Percentiles rank a stretch among this genome's conserved stretches.
These are phyloP conservation scores for Trematomus loennbergii DNA, from an alignment of 2,113 vertebrate genomes.

Conservation along the genomic window DNA sequence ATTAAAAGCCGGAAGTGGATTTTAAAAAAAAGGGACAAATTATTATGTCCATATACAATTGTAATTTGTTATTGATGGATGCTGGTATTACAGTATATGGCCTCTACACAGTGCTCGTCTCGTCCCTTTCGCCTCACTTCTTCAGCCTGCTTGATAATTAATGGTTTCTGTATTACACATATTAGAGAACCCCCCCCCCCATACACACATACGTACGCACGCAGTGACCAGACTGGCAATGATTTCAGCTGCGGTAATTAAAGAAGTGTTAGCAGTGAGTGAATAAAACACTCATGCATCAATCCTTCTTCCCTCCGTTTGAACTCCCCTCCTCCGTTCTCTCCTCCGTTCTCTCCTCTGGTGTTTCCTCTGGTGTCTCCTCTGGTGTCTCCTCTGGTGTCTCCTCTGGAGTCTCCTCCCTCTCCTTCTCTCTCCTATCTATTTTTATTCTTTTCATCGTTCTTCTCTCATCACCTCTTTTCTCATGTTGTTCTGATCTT, in stretches of 20 bases:
- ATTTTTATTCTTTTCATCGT: conserved; percentile 12
- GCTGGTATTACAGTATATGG: neutral
- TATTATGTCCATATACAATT: neutral
- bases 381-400: neutral
- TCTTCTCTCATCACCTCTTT: conserved; percentile 7
- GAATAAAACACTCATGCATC: conserved; percentile 73
- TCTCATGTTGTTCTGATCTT: neutral
- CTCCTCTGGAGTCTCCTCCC: conserved; percentile 5
- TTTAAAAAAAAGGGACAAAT: neutral
- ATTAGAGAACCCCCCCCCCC: conserved; percentile 2
- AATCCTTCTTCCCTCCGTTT: conserved; percentile 49
- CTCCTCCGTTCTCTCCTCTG: conserved; percentile 6
- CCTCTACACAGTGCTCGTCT: conserved; percentile 7
- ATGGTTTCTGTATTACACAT: conserved; percentile 40
- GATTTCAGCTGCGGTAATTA: conserved; percentile 61
- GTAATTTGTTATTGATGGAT: neutral
- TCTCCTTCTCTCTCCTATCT: conserved; percentile 3
- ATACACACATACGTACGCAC: conserved; percentile 13
- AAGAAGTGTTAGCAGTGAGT: conserved; percentile 58
- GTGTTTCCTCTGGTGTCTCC: conserved; percentile 4
- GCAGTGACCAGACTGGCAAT: conserved; percentile 38
- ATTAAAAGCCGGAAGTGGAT: neutral
- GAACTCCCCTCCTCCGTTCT: conserved; percentile 35
- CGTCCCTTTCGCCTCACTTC: conserved; percentile 23
- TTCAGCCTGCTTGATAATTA: conserved; percentile 40